These are phyloP conservation scores for Fragum whitleyi DNA, from an alignment of 2,888 invertebrate genomes.

Conservation along the genomic window DNA sequence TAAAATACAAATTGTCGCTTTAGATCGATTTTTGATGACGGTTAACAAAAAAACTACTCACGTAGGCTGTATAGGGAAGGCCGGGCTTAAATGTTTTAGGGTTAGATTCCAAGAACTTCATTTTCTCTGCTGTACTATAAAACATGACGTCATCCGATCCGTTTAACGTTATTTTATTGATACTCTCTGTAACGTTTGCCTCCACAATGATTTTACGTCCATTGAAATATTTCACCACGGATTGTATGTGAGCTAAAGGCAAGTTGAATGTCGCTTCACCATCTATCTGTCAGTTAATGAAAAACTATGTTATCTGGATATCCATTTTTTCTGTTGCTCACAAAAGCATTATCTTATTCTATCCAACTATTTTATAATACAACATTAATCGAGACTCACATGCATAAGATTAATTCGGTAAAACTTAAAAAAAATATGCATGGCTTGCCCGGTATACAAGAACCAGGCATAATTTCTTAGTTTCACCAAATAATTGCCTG, in stretches of 20 bases:
- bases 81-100: constrained; percentile 96
- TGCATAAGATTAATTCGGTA: too few relatives aligned
- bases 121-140: constrained; percentile 91
- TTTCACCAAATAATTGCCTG: too few relatives aligned
- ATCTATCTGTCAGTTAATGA: constrained; percentile 67
- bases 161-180: constrained; percentile 94
- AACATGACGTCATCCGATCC: constrained; percentile 90
- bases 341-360: too few relatives aligned
- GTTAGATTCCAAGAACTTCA: constrained; percentile 90
- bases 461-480: too few relatives aligned
- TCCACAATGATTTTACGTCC: constrained; percentile 83
- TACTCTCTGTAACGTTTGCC: constrained; percentile 95
- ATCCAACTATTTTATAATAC: too few relatives aligned
- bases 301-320: too few relatives aligned
- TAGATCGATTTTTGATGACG: too few relatives aligned
- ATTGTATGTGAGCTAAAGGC: constrained; percentile 64
- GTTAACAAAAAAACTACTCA: constrained; percentile 86
- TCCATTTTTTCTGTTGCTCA: too few relatives aligned
- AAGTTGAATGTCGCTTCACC: constrained; percentile 72
- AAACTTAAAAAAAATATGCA: too few relatives aligned
- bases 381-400: too few relatives aligned
- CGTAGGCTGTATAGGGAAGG: constrained; percentile 93
- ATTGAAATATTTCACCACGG: constrained; percentile 38
- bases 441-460: too few relatives aligned
- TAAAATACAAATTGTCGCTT: too few relatives aligned